Percentiles rank a stretch among this genome's conserved stretches.
Evolutionary conservation across 2,797 vertebrate genomes (phyloP).

Genomic region (Pitangus sulphuratus): DNA sequence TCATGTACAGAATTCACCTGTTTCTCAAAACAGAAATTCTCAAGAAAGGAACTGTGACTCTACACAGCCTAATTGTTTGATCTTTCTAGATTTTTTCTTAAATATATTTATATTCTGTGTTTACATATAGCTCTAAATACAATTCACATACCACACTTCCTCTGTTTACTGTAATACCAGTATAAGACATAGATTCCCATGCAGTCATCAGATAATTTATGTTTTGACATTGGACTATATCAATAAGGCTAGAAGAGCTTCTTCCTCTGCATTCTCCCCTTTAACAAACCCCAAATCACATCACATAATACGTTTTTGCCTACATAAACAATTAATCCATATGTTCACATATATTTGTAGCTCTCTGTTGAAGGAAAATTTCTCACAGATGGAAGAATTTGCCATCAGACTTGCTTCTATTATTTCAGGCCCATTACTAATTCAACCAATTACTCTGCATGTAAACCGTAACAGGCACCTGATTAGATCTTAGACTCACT

Average conservation of each 20-base stretch:
- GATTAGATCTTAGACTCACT: neutral
- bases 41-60: constrained; percentile 18
- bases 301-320: neutral
- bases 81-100: constrained; percentile 57
- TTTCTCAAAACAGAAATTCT: constrained; percentile 38
- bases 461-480: neutral
- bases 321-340: constrained; percentile 45
- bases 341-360: neutral
- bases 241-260: neutral
- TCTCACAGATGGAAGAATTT: neutral
- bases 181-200: constrained; percentile 11
- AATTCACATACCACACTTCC: constrained; percentile 10
- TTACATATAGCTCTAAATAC: constrained; percentile 15
- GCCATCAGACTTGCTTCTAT: neutral
- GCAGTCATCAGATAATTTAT: neutral
- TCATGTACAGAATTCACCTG: neutral
- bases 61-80: constrained; percentile 13
- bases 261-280: neutral
- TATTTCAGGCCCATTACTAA: neutral
- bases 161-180: constrained; percentile 48
- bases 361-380: neutral
- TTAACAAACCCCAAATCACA: neutral
- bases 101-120: neutral
- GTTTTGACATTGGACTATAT: neutral
- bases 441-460: neutral